Evolutionary conservation across 2,797 vertebrate species (phyloP).

Genomic region (Melanitta fusca): DNA sequence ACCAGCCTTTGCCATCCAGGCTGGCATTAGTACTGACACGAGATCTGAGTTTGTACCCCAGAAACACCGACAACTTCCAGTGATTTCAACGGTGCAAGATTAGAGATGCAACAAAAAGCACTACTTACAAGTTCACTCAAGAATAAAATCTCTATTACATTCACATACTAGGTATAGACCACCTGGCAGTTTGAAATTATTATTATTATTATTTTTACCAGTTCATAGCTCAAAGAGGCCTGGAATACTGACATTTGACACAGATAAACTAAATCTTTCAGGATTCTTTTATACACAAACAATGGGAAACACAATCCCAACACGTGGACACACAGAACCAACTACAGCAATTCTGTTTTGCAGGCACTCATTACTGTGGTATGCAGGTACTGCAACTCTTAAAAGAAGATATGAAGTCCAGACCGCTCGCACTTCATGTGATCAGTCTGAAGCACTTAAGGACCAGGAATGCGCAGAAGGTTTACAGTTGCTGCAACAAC

Average conservation of each 20-base stretch:
- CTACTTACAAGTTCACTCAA: neutral
- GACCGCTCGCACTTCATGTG: neutral
- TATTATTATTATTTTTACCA: neutral
- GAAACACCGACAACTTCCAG: neutral
- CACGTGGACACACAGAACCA: rapidly evolving
- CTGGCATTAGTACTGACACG: neutral
- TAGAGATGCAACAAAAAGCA: neutral
- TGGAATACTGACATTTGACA: neutral
- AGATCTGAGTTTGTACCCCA: neutral
- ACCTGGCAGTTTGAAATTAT: neutral
- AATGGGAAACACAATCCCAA: neutral
- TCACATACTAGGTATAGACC: neutral
- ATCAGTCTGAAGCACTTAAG: neutral
- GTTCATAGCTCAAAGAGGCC: neutral
- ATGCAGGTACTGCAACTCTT: neutral
- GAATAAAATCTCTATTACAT: neutral
- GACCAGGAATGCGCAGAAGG: neutral
- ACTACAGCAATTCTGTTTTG: neutral
- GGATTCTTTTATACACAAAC: neutral
- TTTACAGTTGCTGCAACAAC: neutral
- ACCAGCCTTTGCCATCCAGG: neutral
- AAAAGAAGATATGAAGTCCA: neutral
- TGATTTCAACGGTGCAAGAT: neutral
- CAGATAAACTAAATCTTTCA: neutral
- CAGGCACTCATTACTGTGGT: neutral